These are phyloP conservation scores for Decapterus maruadsi DNA, from an alignment of 2,797 vertebrate species.

Conservation along the genomic window DNA sequence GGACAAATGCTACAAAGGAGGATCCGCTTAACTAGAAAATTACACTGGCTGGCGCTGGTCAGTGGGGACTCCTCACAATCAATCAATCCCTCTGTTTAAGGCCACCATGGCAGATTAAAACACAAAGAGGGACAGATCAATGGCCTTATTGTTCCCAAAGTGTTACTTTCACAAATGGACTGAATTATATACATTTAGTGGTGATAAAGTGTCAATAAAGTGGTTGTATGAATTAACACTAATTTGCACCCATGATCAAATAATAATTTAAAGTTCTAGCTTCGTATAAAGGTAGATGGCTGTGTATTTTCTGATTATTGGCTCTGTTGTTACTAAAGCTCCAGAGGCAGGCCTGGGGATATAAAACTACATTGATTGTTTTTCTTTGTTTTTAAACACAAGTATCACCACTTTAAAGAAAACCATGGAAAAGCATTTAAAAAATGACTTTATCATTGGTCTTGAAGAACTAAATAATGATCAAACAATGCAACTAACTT, in stretches of 20 bases:
- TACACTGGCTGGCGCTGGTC: conserved; percentile 82
- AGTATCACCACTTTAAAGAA: too few relatives aligned
- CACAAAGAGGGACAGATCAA: conserved; percentile 92
- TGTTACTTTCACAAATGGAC: conserved; percentile 87
- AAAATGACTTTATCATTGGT: background rate
- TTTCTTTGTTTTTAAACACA: too few relatives aligned
- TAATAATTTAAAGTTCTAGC: conserved; percentile 4
- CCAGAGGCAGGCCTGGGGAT: too few relatives aligned
- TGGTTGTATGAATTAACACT: conserved; percentile 84
- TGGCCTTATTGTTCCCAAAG: conserved; percentile 89
- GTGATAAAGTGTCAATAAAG: conserved; percentile 89
- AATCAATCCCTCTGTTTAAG: conserved; percentile 86
- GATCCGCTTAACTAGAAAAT: conserved; percentile 87
- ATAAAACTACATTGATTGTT: too few relatives aligned
- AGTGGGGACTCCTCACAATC: conserved; percentile 85
- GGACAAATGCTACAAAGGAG: conserved; percentile 90
- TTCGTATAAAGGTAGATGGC: too few relatives aligned
- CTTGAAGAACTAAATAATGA: conserved; percentile 20
- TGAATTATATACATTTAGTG: conserved; percentile 82
- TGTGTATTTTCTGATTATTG: too few relatives aligned
- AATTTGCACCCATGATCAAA: conserved; percentile 29
- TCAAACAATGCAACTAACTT: conserved; percentile 13
- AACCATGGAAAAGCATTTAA: too few relatives aligned
- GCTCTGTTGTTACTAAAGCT: too few relatives aligned
- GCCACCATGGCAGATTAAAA: conserved; percentile 82